phyloP scores from a whole-genome alignment of 2,797 vertebrate genomes.

The Syngnathus rostellatus region DNA sequence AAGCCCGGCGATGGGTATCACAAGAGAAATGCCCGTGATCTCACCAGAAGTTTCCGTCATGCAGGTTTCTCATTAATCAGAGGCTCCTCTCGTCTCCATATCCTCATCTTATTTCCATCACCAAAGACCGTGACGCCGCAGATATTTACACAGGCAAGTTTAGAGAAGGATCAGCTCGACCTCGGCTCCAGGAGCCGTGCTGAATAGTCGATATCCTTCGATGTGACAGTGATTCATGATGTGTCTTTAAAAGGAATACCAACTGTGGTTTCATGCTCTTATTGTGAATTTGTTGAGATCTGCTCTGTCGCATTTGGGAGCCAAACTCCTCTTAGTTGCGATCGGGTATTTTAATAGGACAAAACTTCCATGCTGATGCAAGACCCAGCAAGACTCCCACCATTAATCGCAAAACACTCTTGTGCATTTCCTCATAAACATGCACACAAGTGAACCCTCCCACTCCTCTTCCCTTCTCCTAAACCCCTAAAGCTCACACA shows the following conservation, averaged over 20 bases:
- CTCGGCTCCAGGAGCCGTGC: slow-evolving; percentile 31
- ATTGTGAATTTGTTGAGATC: background rate
- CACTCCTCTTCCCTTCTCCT: slow-evolving; percentile 4
- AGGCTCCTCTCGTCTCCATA: slow-evolving; percentile 38
- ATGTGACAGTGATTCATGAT: slow-evolving; percentile 43
- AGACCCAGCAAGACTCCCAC: slow-evolving; percentile 21
- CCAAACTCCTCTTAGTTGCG: background rate
- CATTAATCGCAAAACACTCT: slow-evolving; percentile 21
- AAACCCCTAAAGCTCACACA: slow-evolving; percentile 11
- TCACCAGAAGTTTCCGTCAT: slow-evolving; percentile 68
- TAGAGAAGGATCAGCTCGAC: slow-evolving; percentile 32
- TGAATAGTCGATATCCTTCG: slow-evolving; percentile 29
- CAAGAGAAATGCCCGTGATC: slow-evolving; percentile 67
- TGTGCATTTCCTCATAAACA: slow-evolving; percentile 38
- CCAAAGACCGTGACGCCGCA: slow-evolving; percentile 41
- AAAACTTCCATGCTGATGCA: background rate
- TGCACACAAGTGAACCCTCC: slow-evolving; percentile 16
- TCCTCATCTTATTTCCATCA: slow-evolving; percentile 55
- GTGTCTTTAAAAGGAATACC: slow-evolving; percentile 31
- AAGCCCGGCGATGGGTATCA: slow-evolving; percentile 60
- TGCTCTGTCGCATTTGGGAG: background rate
- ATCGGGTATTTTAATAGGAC: slow-evolving; percentile 6
- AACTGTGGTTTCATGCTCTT: slow-evolving; percentile 27
- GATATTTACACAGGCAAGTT: slow-evolving; percentile 51
- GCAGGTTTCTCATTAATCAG: slow-evolving; percentile 59